Evolutionary conservation across 1,140 invertebrate species (phyloP), one percentile per base, ranked within the genome.

Genomic region (Parapsyche elsis): DNA sequence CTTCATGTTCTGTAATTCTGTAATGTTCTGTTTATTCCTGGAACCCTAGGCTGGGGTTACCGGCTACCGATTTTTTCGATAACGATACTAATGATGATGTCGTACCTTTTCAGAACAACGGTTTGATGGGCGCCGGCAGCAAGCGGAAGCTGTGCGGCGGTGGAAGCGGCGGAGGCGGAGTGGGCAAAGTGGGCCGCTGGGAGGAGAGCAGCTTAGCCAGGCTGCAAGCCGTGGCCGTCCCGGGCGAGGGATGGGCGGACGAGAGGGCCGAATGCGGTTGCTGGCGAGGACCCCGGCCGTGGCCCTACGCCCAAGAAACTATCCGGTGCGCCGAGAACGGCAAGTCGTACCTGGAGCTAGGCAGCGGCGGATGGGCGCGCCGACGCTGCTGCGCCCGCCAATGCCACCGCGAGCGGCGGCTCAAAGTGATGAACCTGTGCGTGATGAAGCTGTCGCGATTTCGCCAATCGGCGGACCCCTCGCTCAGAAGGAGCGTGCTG

Each of bases 361-460:
- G 95, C 78, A 92, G 92, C 81, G 93, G 94, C 84, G 93, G 94
- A 75, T 93, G 94, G 81, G 91, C 92, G 84, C 91, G 92, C 79
- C 92, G 90, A 71, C 94, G 94, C 91, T 95, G 94, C 85, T 92
- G 93, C 64, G 93, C 93, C 23, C 88, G 92, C 23, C 92, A 91
- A 46, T 95, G 94, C 85, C 96, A 96, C 86, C 92, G 94, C 85
- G 94, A 96, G 84, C 92, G 95, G 73, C 90, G 97, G 16, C 92
- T 97, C 81, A 95, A 95, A 83, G 95, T 98, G 83, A 92, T 98
- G 84, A 97, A 97, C 85, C 92, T 98, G 59, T 97, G 96, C 73
- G 96, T 98, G 92, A 94, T 94, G 86, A 99, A 99, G 88, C 89
- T 99, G 78, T 95, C 95, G 81, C 91, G 95, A 84, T 95, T 95